Evolutionary conservation across 1,140 invertebrate genomes (phyloP), one percentile per base, ranked within the genome.

Genomic region (Drosophila ogumai): DNA sequence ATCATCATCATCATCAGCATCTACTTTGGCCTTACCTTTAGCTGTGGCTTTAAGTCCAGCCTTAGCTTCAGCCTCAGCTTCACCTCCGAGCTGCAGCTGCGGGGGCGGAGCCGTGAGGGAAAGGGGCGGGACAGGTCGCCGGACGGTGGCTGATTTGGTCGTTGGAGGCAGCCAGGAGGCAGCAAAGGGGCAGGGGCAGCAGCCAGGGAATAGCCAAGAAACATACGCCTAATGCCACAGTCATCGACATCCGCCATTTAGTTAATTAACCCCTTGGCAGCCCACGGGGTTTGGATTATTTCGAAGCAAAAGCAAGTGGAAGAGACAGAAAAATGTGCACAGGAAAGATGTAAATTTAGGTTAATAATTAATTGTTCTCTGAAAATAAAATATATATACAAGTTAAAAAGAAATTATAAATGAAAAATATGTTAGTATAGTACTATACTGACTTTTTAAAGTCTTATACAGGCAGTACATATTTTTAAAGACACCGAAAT

Each of bases 191-290:
- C 50, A 41, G 49, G 49, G 32, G 59, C 34, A 57, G 38, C 63
- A 28, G 73, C 47, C 55, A 43, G 44, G 73, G 54, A 63, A 82
- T 82, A 82, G 77, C 69, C 80, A 66, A 65, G 63, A 71, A 87
- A 87, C 85, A 87, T 87, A 87, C 84, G 84, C 84, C 84, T 87
- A 87, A 87, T 87, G 84, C 84, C 84, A 87, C 84, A 75, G 72
- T 76, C 84, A 87, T 87, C 84, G 84, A 87, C 84, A 87, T 87
- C 84, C 84, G 84, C 84, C 84, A 87, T 87, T 87, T 81, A 87
- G 75, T 77, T 67, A 67, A 28, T 86, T 88, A 86, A 79, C 82
- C 79, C 79, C 61, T 46, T 40, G 36, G 0, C 2, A 50, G 8
- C 58, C 31, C n/a, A 7, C 0, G 63, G 58, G 47, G 1, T 15